Base-by-base conservation (phyloP, 2,888 invertebrate genomes). In the Holacanthella duospinosa region DNA sequence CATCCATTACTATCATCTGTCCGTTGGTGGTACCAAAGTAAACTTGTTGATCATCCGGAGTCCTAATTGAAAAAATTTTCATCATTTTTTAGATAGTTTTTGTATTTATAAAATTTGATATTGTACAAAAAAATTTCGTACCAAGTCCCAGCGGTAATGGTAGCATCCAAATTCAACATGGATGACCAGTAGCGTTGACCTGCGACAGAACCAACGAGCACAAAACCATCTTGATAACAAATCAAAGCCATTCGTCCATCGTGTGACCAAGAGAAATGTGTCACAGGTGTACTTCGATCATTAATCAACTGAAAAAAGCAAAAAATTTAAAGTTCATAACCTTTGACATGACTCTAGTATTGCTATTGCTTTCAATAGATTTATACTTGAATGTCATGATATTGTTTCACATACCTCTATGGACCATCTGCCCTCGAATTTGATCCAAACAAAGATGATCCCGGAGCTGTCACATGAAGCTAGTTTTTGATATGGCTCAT, bases 371-470 rank as follows among this genome's bases (percentile, higher is more conserved):
- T n/a, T n/a, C 6, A 36, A 36, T 36, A 36, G 9, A 9, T 36
- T 36, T 9, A 9, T 6, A 36, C 6, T 16, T 9, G 36, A 16
- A 36, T 9, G 36, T 36, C 36, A 36, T 36, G 6, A 9, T 36
- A 16, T 36, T 6, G 36, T 36, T 36, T 36, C 16, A 16, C 48
- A 4, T n/a, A 48, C 48, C 21, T 99, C 97, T 74, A 99, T 96
- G 73, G 94, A 94, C 97, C 97, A 99, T 55, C 96, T 84, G 53
- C 94, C 96, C 77, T 99, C 97, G 79, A 96, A 96, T 78, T 96
- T 95, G 75, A 97, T 95, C 97, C 97, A 99, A 28, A 99, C 96
- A 79, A 97, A 97, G 76, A 97, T 97, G 64, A 97, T 93, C 1
- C 97, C 96, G 1, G 92, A 91, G 75, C 90, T 89, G 82, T 97